phyloP scores from a whole-genome alignment of 2,113 vertebrate species.

The Argyrosomus japonicus region DNA sequence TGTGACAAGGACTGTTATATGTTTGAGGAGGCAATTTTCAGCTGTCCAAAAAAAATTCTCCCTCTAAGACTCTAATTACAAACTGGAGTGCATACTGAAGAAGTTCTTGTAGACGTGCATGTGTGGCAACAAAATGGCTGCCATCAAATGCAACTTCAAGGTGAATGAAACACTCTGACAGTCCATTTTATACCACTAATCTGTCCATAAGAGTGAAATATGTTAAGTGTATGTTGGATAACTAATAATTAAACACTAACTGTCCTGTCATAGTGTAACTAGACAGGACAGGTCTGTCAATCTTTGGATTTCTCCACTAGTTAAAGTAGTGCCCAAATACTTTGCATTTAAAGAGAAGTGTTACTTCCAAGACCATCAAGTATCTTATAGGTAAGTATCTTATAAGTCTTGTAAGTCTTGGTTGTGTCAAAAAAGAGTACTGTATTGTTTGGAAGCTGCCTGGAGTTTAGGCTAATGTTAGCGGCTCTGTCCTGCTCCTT shows the following conservation, averaged over 20 bases:
- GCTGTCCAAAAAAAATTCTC: constrained; percentile 20
- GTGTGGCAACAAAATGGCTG: constrained; percentile 10
- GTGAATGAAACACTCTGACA: background rate
- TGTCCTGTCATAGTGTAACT: background rate
- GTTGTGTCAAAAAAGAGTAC: too few species aligned
- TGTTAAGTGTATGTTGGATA: background rate
- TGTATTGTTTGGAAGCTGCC: background rate
- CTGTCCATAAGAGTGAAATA: background rate
- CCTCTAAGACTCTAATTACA: constrained; percentile 17
- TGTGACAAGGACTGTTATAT: constrained; percentile 15
- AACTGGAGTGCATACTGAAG: background rate
- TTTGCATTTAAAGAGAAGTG: background rate
- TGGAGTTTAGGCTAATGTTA: background rate
- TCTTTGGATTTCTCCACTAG: background rate
- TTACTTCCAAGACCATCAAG: background rate
- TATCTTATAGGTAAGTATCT: background rate
- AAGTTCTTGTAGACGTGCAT: constrained; percentile 8
- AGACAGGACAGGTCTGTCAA: background rate
- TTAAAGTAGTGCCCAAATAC: background rate
- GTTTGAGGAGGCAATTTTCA: constrained; percentile 38
- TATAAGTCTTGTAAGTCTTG: too few species aligned
- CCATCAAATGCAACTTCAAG: background rate
- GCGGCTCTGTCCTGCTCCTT: background rate
- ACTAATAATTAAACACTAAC: background rate
- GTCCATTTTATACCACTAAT: background rate